Evolutionary conservation across 2,888 invertebrate genomes (phyloP).

Genomic region (Hirtodrosophila duncani): DNA sequence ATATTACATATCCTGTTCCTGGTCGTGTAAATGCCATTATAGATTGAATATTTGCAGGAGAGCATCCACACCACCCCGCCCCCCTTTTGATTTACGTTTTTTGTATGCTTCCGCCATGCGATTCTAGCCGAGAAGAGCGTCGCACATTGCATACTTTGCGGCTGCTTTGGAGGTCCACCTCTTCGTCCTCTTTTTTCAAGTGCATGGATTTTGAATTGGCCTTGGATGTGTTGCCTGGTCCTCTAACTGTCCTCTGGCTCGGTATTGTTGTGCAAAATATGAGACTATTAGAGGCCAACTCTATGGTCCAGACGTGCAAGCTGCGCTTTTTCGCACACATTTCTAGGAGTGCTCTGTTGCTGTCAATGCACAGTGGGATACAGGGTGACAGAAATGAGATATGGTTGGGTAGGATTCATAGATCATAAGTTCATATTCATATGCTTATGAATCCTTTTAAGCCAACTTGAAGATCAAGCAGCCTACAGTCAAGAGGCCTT

Average conservation of each 20-base stretch:
- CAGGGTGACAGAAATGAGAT: too few relatives aligned
- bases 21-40: slow-evolving; percentile 69
- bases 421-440: too few relatives aligned
- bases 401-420: too few relatives aligned
- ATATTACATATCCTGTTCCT: slow-evolving; percentile 74
- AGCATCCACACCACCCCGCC: slow-evolving; percentile 24
- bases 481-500: too few relatives aligned
- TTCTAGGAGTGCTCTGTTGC: too few relatives aligned
- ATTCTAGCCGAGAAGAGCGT: slow-evolving; percentile 25
- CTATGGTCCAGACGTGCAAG: slow-evolving; percentile 48
- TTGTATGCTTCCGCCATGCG: slow-evolving; percentile 43
- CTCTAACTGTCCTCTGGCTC: slow-evolving; percentile 34
- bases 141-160: slow-evolving; percentile 7
- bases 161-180: neutral
- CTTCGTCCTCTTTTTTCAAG: slow-evolving; percentile 26
- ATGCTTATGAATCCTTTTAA: too few relatives aligned
- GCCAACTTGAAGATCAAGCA: too few relatives aligned
- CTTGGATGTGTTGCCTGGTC: slow-evolving; percentile 25
- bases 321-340: slow-evolving; percentile 68
- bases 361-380: too few relatives aligned
- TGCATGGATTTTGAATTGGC: slow-evolving; percentile 34
- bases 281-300: slow-evolving; percentile 53
- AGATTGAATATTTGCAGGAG: slow-evolving; percentile 62
- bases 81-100: slow-evolving; percentile 60
- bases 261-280: slow-evolving; percentile 45